Base-by-base conservation (phyloP, 2,797 vertebrate species). In the Sitta carolinensis region DNA sequence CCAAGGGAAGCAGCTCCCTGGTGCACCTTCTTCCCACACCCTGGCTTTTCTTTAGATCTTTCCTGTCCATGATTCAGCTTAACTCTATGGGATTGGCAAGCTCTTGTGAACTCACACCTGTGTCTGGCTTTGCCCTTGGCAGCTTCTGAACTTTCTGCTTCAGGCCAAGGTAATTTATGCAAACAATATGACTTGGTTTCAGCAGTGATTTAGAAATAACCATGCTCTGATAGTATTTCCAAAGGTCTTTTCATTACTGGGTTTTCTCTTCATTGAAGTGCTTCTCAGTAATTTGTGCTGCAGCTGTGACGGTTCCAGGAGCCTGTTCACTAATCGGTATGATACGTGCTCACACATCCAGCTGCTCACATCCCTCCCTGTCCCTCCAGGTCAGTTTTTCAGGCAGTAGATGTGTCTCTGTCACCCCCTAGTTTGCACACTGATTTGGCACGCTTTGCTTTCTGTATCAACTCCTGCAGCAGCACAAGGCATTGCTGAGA, bases 361-460 rank as follows among this genome's bases (percentile, higher is more conserved):
- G 91, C 70, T 85, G 75, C 87, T 82, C 77, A 27, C 42, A 67
- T 16, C 72, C 54, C 50, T 69, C 40, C 23, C 48, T 50, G 70
- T 38, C 50, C 89, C 87, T 87, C 81, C 91, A 91, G 82, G 82
- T 51, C 79, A 70, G 52, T 40, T 89, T 79, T 77, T 69, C 79
- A 94, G 93, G 84, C 87, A 81, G 83, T 90, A 93, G 92, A 93
- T 88, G 66, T 80, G 80, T 76, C 70, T 26, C 80, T 78, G 54
- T 51, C 85, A 82, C 81, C 42, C 54, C 13, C 16, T 43, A 4
- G 36, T 72, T 34, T n/a, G 21, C 83, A 78, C 16, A 7, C 34
- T 63, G 36, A 63, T 58, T 74, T 0, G 2, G 14, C 30, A 66
- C 0, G 1, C 69, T 51, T 67, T 40, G 42, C 73, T 91, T 77